Percentiles rank a stretch among this genome's conserved stretches.
Evolutionary conservation across 1,140 invertebrate species (phyloP).

Genomic region (Drosophila sp.): DNA sequence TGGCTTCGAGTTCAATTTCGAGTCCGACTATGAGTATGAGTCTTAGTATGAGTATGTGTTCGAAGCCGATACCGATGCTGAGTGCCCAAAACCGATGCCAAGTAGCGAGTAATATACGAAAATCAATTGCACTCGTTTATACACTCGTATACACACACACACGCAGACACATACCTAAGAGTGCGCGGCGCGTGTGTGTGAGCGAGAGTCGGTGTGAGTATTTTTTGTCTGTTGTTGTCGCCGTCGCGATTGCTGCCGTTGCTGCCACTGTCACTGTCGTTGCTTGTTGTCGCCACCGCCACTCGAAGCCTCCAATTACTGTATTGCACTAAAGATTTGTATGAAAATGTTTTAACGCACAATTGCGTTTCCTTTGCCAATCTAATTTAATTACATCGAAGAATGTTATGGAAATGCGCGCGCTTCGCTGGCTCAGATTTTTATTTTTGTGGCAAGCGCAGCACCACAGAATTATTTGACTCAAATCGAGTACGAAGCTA

Average conservation of each 20-base stretch:
- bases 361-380: not conserved
- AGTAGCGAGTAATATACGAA: conserved; percentile 38
- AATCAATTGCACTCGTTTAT: conserved; percentile 61
- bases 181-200: conserved; percentile 41
- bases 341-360: conserved; percentile 8
- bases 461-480: conserved; percentile 50
- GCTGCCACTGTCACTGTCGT: conserved; percentile 6
- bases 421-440: conserved; percentile 15
- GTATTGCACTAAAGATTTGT: conserved; percentile 29
- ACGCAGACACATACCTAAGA: conserved; percentile 14
- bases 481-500: conserved; percentile 55
- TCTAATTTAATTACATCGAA: conserved; percentile 2
- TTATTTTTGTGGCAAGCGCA: conserved; percentile 29
- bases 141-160: conserved; percentile 53
- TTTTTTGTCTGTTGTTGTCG: conserved; percentile 44
- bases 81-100: conserved; percentile 20
- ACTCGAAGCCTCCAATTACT: conserved; percentile 7
- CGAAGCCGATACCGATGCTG: conserved; percentile 18
- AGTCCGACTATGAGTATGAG: not conserved
- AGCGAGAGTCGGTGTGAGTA: conserved; percentile 43
- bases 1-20: conserved; percentile 1
- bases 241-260: conserved; percentile 13
- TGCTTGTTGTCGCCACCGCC: conserved; percentile 16
- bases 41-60: not conserved
- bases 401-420: conserved; percentile 40